These are phyloP conservation scores for Willisornis vidua DNA, from an alignment of 2,113 vertebrate genomes.

Conservation along the genomic window DNA sequence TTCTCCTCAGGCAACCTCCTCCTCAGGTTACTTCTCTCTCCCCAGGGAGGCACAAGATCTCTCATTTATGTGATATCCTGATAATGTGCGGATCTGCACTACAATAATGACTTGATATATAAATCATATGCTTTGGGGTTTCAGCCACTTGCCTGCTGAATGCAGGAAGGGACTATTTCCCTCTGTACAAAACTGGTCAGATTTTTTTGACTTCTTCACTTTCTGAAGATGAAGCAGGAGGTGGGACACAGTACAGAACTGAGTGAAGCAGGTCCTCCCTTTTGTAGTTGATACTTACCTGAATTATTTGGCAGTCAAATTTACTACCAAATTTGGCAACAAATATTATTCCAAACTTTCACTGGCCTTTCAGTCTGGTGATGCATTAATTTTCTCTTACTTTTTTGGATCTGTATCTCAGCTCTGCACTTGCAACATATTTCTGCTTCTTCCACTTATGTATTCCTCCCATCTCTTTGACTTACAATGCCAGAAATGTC, in stretches of 20 bases:
- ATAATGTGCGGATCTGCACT: neutral
- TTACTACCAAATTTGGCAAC: neutral
- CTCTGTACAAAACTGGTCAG: neutral
- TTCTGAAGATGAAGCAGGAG: neutral
- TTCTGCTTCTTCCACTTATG: neutral
- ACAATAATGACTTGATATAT: neutral
- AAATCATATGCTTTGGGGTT: neutral
- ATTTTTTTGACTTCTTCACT: neutral
- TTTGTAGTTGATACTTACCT: neutral
- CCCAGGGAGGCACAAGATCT: neutral
- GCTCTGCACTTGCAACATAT: neutral
- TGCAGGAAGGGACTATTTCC: neutral
- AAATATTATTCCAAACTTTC: neutral
- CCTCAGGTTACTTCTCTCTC: neutral
- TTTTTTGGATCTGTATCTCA: neutral
- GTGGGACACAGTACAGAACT: neutral
- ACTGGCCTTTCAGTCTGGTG: neutral
- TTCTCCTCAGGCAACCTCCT: conserved; percentile 27
- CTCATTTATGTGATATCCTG: neutral
- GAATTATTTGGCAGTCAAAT: neutral
- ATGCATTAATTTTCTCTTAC: neutral
- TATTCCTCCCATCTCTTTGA: neutral
- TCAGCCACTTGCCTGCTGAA: neutral
- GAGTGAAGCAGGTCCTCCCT: neutral
- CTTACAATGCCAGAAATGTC: neutral